phyloP scores from a whole-genome alignment of 64 coral and sea anemone species.

The Trachythela sp. region DNA sequence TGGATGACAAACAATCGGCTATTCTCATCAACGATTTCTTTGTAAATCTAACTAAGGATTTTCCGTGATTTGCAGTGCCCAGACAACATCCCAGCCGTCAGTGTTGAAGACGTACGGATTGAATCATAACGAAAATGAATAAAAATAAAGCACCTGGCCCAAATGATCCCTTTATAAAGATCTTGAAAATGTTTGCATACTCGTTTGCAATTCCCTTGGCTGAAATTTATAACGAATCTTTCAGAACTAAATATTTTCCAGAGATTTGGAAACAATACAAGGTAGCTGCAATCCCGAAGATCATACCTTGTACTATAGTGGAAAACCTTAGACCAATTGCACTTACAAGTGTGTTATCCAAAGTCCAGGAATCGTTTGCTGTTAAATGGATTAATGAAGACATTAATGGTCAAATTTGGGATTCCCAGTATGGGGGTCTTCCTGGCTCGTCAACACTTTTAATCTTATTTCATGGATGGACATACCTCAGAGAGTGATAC shows the following conservation, averaged over 20 bases:
- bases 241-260: no score
- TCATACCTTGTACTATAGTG: no score
- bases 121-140: background rate
- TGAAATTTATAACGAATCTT: no score
- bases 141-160: background rate
- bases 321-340: no score
- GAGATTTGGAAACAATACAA: no score
- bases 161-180: no score
- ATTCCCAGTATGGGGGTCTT: background rate
- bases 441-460: background rate
- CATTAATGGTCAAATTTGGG: background rate
- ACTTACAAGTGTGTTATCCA: background rate
- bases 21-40: background rate
- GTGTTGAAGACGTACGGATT: background rate
- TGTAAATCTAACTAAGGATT: background rate
- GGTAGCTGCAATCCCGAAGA: no score
- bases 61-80: background rate
- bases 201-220: no score
- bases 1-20: background rate
- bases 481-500: no score
- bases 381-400: background rate
- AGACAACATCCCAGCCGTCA: no score
- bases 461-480: background rate
- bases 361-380: background rate
- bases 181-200: no score